Conservation (phyloP, 2,113 vertebrate genomes). For the Myrmecobius fasciatus region DNA sequence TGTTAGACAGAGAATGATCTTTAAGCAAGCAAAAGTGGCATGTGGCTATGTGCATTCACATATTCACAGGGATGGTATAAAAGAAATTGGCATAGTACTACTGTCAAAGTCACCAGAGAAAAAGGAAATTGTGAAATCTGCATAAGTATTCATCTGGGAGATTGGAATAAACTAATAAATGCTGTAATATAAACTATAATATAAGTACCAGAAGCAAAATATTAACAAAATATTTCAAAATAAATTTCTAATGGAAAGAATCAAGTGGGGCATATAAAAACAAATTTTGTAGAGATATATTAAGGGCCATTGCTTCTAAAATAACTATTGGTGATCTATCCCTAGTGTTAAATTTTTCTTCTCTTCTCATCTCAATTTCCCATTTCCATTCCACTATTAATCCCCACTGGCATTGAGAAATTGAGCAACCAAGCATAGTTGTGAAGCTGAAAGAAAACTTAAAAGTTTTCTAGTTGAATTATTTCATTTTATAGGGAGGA, state of each 20-base stretch:
- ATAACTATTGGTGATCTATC: neutral
- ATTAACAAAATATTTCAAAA: neutral
- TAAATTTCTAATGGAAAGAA: slow-evolving; percentile 40
- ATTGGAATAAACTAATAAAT: neutral
- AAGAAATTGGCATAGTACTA: neutral
- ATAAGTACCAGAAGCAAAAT: neutral
- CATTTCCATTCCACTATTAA: neutral
- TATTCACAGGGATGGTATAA: neutral
- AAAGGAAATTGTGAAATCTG: slow-evolving; percentile 14
- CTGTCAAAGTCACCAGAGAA: neutral
- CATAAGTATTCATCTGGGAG: slow-evolving; percentile 10
- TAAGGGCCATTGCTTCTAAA: neutral
- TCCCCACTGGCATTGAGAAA: neutral
- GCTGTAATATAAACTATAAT: neutral
- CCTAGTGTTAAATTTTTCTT: neutral
- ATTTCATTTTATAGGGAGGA: neutral
- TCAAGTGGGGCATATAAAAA: slow-evolving; percentile 18
- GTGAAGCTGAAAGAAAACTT: neutral
- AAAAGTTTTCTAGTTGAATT: neutral
- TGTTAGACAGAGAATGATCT: neutral
- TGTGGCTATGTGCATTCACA: neutral
- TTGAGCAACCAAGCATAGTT: neutral
- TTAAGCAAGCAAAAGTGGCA: slow-evolving; percentile 22
- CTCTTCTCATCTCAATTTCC: neutral
- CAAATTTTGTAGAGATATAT: neutral